Percentiles rank a stretch among this genome's conserved stretches.
Evolutionary conservation across 2,113 vertebrate species (phyloP).

Genomic region (Callaeas wilsoni): DNA sequence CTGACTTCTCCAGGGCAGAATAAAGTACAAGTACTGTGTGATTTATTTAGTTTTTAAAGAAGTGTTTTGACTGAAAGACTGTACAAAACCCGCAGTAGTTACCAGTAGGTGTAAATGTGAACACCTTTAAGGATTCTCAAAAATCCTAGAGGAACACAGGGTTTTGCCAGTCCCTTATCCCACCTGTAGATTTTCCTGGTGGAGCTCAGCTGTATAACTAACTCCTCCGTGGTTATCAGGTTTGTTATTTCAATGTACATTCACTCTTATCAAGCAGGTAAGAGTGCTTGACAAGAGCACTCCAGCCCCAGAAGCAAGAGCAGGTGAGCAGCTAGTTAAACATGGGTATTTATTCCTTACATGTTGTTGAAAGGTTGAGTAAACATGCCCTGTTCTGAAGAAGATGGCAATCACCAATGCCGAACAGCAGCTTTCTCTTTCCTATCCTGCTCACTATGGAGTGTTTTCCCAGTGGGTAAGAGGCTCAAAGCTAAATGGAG

Average conservation of each 20-base stretch:
- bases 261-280: not conserved
- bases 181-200: not conserved
- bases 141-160: not conserved
- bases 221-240: not conserved
- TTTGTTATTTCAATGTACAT: not conserved
- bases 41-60: not conserved
- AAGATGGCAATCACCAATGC: not conserved
- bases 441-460: not conserved
- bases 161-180: not conserved
- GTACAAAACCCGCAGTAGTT: not conserved
- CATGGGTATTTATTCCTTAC: not conserved
- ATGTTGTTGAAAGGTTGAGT: not conserved
- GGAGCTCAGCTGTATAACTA: not conserved
- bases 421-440: not conserved
- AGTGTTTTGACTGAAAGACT: not conserved
- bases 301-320: not conserved
- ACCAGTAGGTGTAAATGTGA: not conserved
- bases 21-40: not conserved
- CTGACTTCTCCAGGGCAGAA: not conserved
- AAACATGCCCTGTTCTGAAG: not conserved
- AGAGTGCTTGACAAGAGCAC: too few species aligned
- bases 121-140: not conserved
- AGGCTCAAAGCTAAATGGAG: not conserved
- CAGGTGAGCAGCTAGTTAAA: not conserved
- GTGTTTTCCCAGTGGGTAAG: not conserved